Evolutionary conservation across 2,113 vertebrate species (phyloP).

Genomic region (Seriola dumerili): DNA sequence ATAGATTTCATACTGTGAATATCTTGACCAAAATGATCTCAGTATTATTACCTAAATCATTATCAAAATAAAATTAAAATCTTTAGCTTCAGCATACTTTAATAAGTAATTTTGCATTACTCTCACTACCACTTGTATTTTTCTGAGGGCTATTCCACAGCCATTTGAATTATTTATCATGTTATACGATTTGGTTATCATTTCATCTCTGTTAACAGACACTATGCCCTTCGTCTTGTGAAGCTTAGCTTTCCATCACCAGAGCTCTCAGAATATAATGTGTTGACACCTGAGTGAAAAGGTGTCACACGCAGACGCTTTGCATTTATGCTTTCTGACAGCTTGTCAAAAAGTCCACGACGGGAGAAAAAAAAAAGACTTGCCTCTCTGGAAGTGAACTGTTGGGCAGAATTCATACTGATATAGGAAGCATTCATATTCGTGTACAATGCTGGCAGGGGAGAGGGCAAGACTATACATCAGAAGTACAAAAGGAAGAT

Average conservation of each 20-base stretch:
- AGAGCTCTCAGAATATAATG: neutral
- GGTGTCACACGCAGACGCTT: conserved; percentile 30
- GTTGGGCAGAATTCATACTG: neutral
- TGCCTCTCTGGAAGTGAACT: conserved; percentile 3
- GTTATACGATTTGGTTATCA: neutral
- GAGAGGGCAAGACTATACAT: neutral
- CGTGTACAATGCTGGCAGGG: neutral
- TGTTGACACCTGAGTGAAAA: conserved; percentile 44
- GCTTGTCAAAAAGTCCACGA: conserved; percentile 38
- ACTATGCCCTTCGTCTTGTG: neutral
- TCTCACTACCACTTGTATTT: neutral
- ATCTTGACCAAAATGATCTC: neutral
- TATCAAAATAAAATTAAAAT: too few species aligned
- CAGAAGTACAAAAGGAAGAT: too few species aligned
- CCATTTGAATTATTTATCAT: conserved; percentile 8
- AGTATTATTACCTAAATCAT: neutral
- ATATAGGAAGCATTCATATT: neutral
- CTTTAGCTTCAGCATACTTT: neutral
- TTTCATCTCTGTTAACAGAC: conserved; percentile 1
- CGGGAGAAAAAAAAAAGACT: conserved; percentile 14
- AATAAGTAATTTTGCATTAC: neutral
- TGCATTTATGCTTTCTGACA: conserved; percentile 48
- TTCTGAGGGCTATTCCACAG: neutral
- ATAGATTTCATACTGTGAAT: neutral
- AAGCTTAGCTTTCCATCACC: neutral